Evolutionary conservation across 2,113 vertebrate genomes (phyloP), one percentile per base, ranked within the genome.

Genomic region (Morone chrysops): DNA sequence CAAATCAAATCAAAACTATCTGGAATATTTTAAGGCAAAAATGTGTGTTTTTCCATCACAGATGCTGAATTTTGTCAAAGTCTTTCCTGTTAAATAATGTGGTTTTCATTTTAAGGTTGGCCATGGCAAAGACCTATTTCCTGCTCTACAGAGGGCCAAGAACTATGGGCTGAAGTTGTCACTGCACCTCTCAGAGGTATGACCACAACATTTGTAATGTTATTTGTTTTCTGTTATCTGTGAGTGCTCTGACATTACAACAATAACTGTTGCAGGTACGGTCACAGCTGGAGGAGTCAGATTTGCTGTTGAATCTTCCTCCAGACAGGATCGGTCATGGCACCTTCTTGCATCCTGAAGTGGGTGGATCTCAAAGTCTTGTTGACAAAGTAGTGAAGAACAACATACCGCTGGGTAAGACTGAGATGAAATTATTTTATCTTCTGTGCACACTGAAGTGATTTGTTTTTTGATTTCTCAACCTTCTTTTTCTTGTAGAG

Each of bases 151-250:
- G 45, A 96, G 93, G 92, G 98, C 97, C 38, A 97, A 95, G 91
- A 97, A 96, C 85, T 91, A 93, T 78, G 98, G 98, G 59, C 92
- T 99, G 45, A 99, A 97, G 92, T 86, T 99, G 89, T 96, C 98
- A 0, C 83, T 99, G 82, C 98, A 99, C 87, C 95, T 99, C 78
- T 97, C 97, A 78, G 98, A 99, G 96, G 98, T 99, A 96, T 85
- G 82, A 54, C 3, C 7, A 18, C 17, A 17, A 36, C 13, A 31
- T 45, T 51, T 48, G 11, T 36, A 78, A 43, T 8, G 16, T 76
- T 3, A 40, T 18, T 16, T 18, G 4, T 17, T 3, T 25, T 63
- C 22, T 43, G 7, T n/a, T 60, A 38, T 68, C n/a, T 20, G 8
- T 3, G 22, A 43, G 4, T 45, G 3, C 4, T 1, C 31, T 60